Percentiles rank a stretch among this genome's conserved stretches.
phyloP scores from a whole-genome alignment of 2,797 vertebrate genomes.

The Xiphorhynchus erythropygius region DNA sequence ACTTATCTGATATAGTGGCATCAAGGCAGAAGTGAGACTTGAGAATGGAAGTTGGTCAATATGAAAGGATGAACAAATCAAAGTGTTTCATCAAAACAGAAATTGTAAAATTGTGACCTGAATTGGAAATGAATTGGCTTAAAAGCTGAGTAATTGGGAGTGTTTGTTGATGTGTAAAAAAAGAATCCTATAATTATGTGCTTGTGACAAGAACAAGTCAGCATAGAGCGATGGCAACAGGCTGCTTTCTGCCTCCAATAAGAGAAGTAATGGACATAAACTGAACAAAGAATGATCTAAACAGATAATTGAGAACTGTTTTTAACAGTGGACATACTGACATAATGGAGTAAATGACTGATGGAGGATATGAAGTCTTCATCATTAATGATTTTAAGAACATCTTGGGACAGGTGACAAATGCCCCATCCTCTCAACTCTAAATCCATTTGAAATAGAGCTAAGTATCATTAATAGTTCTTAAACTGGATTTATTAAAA shows the following conservation, averaged over 20 bases:
- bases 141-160: neutral
- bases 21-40: neutral
- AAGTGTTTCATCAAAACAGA: neutral
- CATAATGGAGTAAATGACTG: neutral
- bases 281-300: neutral
- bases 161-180: neutral
- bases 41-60: neutral
- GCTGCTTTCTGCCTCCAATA: neutral
- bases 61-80: neutral
- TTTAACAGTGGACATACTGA: neutral
- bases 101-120: neutral
- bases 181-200: neutral
- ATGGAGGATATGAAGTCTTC: neutral
- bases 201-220: neutral
- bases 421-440: neutral
- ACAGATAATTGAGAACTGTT: neutral
- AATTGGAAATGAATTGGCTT: neutral
- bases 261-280: neutral
- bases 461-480: neutral
- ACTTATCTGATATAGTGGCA: neutral
- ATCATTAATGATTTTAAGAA: neutral
- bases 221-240: neutral
- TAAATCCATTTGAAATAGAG: neutral
- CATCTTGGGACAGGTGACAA: neutral
- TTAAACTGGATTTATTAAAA: rapidly evolving